These are phyloP conservation scores for Nixonia krombeini DNA, from an alignment of 1,140 invertebrate genomes.

Conservation along the genomic window DNA sequence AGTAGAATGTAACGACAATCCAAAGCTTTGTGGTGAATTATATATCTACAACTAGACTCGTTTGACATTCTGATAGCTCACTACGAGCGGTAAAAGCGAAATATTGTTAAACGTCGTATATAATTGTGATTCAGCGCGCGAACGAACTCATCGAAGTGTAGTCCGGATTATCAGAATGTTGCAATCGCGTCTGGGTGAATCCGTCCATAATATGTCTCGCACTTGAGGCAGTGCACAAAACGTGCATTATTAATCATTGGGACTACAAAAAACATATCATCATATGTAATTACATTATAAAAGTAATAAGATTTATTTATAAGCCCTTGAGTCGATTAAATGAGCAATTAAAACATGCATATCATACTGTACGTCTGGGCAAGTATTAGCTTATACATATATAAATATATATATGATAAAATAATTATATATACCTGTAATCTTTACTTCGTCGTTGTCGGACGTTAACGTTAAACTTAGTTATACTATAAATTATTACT, in stretches of 20 bases:
- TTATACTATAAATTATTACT: slow-evolving; percentile 60
- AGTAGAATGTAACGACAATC: slow-evolving; percentile 66
- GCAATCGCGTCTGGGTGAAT: slow-evolving; percentile 65
- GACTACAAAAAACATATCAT: slow-evolving; percentile 74
- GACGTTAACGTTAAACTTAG: slow-evolving; percentile 70
- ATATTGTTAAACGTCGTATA: neutral
- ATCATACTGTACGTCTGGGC: slow-evolving; percentile 69
- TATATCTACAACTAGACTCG: slow-evolving; percentile 60
- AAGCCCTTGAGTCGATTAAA: slow-evolving; percentile 60
- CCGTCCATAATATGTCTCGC: slow-evolving; percentile 70
- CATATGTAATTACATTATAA: slow-evolving; percentile 66
- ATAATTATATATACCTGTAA: slow-evolving; percentile 57
- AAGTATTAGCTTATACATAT: slow-evolving; percentile 65
- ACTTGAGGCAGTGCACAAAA: slow-evolving; percentile 67
- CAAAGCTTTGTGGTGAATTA: slow-evolving; percentile 68
- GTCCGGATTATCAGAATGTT: slow-evolving; percentile 59
- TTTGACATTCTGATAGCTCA: slow-evolving; percentile 60
- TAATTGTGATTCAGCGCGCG: neutral
- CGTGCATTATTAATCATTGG: slow-evolving; percentile 72
- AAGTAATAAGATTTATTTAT: slow-evolving; percentile 71
- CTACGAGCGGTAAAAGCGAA: neutral
- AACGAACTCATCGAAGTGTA: slow-evolving; percentile 4
- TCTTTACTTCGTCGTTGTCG: slow-evolving; percentile 67
- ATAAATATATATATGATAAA: slow-evolving; percentile 32
- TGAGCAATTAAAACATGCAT: slow-evolving; percentile 65